Evolutionary conservation across 1,140 invertebrate genomes (phyloP), one percentile per base, ranked within the genome.

Genomic region (Drosophila watanabei): DNA sequence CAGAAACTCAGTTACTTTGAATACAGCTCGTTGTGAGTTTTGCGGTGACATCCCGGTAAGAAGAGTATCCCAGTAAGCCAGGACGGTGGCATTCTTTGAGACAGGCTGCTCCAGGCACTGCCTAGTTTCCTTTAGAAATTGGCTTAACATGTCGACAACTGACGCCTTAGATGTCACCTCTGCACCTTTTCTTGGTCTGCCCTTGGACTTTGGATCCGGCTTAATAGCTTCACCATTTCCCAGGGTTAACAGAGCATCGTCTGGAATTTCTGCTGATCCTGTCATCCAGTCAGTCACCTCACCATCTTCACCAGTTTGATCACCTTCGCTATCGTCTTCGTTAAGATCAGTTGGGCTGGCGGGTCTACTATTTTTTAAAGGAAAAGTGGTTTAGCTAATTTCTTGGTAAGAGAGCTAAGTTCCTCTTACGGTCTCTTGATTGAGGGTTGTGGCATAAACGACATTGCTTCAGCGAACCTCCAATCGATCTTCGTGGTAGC

Each of bases 51-150:
- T 56, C 14, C 20, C 20, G 5, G 20, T n/a, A 24, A 56, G 33
- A 24, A 56, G 35, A n/a, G 54, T 56, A 24, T 56, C 54, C 54
- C 54, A 56, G 35, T 56, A 56, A 11, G 33, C 54, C 18, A 56
- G 33, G 2, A 39, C 54, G 20, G 54, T n/a, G 35, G 54, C 54
- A 11, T 56, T 56, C 14, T 56, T 56, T 10, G 54, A 39, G 33
- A 56, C 35, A n/a, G 54, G 54, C 54, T 56, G 20, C 54, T 37
- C 33, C 20, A 56, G 35, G 33, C 8, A 28, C 5, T 56, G 54
- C 14, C 10, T 56, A 24, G 54, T 56, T 37, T 39, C 54, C 18
- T 56, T 24, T 1, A 56, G 54, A 56, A 56, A 56, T 10, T 56
- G 24, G 54, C 54, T 39, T 10, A 56, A 16, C 54, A 56, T 56